These are phyloP conservation scores for Hyperoodon ampullatus DNA, from an alignment of 2,113 vertebrate species.

Conservation along the genomic window DNA sequence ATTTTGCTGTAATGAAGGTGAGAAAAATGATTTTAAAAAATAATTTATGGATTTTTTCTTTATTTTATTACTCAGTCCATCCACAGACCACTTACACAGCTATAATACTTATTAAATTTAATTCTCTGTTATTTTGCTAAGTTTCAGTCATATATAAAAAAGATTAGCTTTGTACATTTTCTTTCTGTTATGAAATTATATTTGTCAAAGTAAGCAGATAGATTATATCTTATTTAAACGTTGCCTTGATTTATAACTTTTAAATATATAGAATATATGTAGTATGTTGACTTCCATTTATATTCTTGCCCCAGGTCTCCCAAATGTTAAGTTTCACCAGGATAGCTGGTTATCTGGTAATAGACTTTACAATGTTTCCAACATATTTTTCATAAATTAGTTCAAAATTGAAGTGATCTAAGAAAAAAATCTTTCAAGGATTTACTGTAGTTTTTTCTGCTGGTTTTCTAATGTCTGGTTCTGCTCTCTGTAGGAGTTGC, in stretches of 20 bases:
- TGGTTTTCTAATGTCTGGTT: not conserved
- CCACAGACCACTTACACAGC: not conserved
- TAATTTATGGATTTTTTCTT: not conserved
- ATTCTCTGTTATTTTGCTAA: not conserved
- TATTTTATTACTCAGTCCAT: not conserved
- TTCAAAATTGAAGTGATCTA: conserved; percentile 20
- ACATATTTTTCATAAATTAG: not conserved
- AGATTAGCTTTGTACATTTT: not conserved
- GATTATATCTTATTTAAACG: conserved; percentile 22
- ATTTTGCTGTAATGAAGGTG: not conserved
- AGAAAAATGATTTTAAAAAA: not conserved
- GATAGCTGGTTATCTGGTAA: not conserved
- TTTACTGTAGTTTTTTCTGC: conserved; percentile 1
- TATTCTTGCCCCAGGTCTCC: not conserved
- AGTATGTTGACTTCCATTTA: not conserved
- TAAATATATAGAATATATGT: not conserved
- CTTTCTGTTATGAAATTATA: not conserved
- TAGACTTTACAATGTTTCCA: not conserved
- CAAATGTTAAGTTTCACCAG: not conserved
- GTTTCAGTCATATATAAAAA: not conserved
- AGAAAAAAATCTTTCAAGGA: not conserved
- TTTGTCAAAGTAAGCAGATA: not conserved
- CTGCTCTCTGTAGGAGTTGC: not conserved
- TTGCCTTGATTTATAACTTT: not conserved
- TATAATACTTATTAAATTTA: not conserved